Base-by-base conservation (phyloP, 2,113 vertebrate species). In the Phalacrocorax carbo region DNA sequence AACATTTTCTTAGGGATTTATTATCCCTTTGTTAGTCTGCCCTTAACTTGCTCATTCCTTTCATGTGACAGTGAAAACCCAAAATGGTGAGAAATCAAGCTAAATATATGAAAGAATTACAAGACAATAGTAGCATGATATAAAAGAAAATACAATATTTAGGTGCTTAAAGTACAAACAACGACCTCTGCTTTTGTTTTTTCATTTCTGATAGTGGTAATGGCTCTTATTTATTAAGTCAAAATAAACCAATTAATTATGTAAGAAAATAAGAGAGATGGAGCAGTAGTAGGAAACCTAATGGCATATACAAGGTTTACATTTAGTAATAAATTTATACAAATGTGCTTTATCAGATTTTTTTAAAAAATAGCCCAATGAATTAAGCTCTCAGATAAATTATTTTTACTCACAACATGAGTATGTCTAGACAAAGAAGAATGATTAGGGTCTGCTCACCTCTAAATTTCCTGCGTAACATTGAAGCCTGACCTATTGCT, bases 1-100 rank as follows among this genome's bases (percentile, higher is more conserved):
- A 86, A 95, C 52, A 72, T 91, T 96, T 97, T 95, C 95, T 96
- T 88, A 94, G 90, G 93, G 83, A 86, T 88, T 97, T 93, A 78
- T 96, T 93, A 77, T 84, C 72, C 69, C 58, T 93, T 91, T 94
- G 65, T 92, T 77, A 88, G 42, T 51, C 68, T 87, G 78, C 30
- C 75, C 58, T 96, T 84, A 86, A 93, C 38, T 86, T 73, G 44
- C 15, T 93, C 38, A 48, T 92, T 95, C 69, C 78, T 96, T 95
- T 96, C 65, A 93, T 80, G 77, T 85, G 80, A 85, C 93, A 94
- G n/a, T 11, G 25, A 82, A 91, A 77, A 29, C 38, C 11, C 20
- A 19, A 82, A 90, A 64, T 0, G 3, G 22, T 81, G 70, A 92
- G 65, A 76, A 72, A 86, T 75, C n/a, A 70, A 52, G 18, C 16